phyloP scores from a whole-genome alignment of 2,113 vertebrate species.

The Garra rufa region DNA sequence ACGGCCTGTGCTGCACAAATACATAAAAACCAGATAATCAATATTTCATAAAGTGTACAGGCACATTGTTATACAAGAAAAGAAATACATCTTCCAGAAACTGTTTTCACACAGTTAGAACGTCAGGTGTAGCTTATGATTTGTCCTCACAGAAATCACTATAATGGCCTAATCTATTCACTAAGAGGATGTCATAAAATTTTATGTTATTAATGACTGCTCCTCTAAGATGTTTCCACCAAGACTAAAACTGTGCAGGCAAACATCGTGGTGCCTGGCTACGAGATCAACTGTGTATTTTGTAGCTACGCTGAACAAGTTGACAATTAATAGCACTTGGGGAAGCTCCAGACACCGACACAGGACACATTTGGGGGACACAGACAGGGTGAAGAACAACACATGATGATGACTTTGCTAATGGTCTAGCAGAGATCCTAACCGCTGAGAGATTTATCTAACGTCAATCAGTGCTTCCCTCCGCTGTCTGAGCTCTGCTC shows the following conservation, averaged over 20 bases:
- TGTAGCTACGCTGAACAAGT: neutral
- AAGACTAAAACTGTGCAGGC: constrained; percentile 4
- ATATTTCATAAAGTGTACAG: neutral
- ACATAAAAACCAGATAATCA: neutral
- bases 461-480: constrained; percentile 65
- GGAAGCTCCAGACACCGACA: neutral
- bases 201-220: constrained; percentile 21
- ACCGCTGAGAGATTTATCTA: constrained; percentile 58
- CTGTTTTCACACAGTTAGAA: neutral
- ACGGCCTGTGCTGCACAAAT: neutral
- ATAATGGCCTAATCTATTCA: neutral
- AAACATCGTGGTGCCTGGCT: constrained; percentile 20
- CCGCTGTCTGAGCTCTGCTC: constrained; percentile 66
- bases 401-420: constrained; percentile 47
- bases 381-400: constrained; percentile 43
- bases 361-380: constrained; percentile 5
- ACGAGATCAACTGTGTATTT: constrained; percentile 11
- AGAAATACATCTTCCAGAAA: neutral
- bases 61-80: neutral
- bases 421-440: constrained; percentile 48
- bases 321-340: constrained; percentile 32
- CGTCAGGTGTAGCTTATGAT: neutral
- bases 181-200: neutral
- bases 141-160: neutral
- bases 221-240: constrained; percentile 3